phyloP scores from a whole-genome alignment of 2,113 vertebrate genomes.

The Megaceryle maxima region DNA sequence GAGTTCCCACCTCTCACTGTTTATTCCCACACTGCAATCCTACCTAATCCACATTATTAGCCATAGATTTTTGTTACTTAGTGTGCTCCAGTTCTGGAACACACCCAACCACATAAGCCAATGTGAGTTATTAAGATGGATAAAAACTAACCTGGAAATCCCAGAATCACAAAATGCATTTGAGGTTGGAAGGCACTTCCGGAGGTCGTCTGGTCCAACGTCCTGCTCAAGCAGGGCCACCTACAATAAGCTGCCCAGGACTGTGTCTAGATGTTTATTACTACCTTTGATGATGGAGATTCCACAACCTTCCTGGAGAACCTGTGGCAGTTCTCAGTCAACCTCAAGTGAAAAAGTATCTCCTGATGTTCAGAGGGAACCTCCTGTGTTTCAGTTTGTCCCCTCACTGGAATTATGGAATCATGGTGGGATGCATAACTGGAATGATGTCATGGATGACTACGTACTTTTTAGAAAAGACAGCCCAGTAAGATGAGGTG shows the following conservation, averaged over 20 bases:
- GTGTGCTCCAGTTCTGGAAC: background rate
- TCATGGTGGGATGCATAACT: too few relatives aligned
- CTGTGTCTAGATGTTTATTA: rapidly evolving
- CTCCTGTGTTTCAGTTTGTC: background rate
- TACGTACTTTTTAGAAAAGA: too few relatives aligned
- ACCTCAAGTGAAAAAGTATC: background rate
- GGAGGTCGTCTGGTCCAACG: background rate
- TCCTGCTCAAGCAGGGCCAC: background rate
- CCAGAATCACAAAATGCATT: background rate
- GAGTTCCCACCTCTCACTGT: background rate
- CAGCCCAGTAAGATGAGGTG: too few relatives aligned
- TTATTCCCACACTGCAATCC: background rate
- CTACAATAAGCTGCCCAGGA: background rate
- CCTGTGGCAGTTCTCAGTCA: background rate
- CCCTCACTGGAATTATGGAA: too few relatives aligned
- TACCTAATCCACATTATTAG: background rate
- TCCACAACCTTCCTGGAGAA: background rate
- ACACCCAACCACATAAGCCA: background rate
- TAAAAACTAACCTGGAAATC: background rate
- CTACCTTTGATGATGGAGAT: background rate
- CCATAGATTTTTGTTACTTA: background rate
- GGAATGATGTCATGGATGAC: too few relatives aligned
- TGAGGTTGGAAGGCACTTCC: background rate
- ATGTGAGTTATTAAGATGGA: background rate
- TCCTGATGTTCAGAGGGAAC: background rate